These are phyloP conservation scores for Tapirus indicus DNA, from an alignment of 2,797 vertebrate species.

Conservation along the genomic window DNA sequence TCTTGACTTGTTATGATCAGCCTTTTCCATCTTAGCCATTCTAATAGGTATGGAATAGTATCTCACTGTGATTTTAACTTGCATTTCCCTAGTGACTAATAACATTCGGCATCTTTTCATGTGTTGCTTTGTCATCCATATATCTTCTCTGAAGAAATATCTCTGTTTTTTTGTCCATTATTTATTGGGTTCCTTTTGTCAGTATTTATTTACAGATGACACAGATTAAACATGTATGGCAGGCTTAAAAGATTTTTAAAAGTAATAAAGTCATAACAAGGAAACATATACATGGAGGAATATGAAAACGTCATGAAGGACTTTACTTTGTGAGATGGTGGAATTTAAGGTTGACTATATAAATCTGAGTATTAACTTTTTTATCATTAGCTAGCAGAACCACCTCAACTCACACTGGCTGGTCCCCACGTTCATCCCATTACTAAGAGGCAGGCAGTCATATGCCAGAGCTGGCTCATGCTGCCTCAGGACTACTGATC, in stretches of 20 bases:
- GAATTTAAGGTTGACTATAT: not conserved
- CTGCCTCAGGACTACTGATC: not conserved
- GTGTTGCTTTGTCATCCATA: not conserved
- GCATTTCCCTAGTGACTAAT: not conserved
- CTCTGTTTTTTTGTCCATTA: not conserved
- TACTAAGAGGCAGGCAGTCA: not conserved
- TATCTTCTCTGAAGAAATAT: not conserved
- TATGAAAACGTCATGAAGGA: not conserved
- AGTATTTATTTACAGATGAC: slow-evolving; percentile 33
- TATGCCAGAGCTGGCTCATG: not conserved
- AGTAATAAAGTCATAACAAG: slow-evolving; percentile 15
- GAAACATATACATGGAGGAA: not conserved
- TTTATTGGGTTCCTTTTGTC: slow-evolving; percentile 29
- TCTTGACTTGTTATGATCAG: not conserved
- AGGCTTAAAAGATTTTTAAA: slow-evolving; percentile 1
- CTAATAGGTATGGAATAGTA: not conserved
- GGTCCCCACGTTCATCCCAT: not conserved
- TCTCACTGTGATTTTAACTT: slow-evolving; percentile 17
- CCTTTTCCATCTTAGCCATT: not conserved
- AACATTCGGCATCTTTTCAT: slow-evolving; percentile 11
- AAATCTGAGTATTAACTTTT: not conserved
- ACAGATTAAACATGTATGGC: not conserved
- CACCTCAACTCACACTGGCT: not conserved
- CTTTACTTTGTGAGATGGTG: not conserved
- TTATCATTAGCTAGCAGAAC: slow-evolving; percentile 2